Evolutionary conservation across 2,797 vertebrate species (phyloP), one percentile per base, ranked within the genome.

Genomic region (Amblyopsis hoosieri): DNA sequence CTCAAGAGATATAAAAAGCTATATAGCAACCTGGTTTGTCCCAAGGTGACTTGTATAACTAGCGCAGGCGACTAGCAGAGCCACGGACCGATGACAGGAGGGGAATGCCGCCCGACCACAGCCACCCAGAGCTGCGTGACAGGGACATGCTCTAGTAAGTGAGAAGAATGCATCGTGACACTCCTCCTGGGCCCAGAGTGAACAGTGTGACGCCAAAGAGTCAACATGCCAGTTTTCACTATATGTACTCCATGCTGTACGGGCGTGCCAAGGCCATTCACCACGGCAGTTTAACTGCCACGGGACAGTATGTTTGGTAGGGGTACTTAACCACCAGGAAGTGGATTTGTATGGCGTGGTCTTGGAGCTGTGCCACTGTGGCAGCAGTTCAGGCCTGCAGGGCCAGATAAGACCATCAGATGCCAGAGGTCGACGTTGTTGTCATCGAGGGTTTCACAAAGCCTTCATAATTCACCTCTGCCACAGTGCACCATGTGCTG

Each of bases 211-310:
- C 80, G 85, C 90, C 85, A 90, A 88, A 77, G 80, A 71, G 11
- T 85, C 82, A 83, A 79, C 82, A 86, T 87, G 85, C 84, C 80
- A 76, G 85, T 88, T 88, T 87, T 87, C 85, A 90, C 80, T 73
- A 74, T 73, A 75, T 56, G 59, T 64, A 45, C 81, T 78, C 78
- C 68, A 79, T 71, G 80, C 78, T 66, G 66, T 57, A 64, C 71
- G 45, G 54, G 66, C 67, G 73, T 72, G 78, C 80, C 85, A 82
- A 75, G 71, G 69, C 75, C 64, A 67, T 10, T 73, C 59, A 50
- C 80, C 76, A 78, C 78, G 66, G 69, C 74, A 64, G 69, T 72
- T 83, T 66, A 76, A 88, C 83, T 81, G 72, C 66, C 68, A 71
- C 73, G 51, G 70, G 50, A 53, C 69, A 65, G 61, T 71, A 74